phyloP scores from a whole-genome alignment of 2,113 vertebrate genomes.

The Panthera tigris region DNA sequence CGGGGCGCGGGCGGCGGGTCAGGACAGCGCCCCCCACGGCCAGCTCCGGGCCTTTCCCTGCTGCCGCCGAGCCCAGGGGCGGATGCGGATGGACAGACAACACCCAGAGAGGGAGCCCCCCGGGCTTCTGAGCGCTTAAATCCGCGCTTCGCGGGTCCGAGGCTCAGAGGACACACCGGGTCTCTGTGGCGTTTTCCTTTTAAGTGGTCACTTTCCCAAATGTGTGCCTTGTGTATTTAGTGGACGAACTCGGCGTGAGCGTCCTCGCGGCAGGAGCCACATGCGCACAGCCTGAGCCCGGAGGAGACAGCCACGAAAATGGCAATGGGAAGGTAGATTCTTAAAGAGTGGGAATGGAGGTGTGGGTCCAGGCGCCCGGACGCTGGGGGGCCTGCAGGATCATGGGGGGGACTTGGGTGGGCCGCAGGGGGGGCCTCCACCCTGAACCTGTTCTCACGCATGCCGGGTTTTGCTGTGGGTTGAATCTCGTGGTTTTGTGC shows the following conservation, averaged over 20 bases:
- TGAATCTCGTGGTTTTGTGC: neutral
- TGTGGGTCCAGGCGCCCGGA: neutral
- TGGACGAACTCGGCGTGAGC: neutral
- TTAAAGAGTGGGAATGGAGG: neutral
- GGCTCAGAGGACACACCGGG: rapidly evolving
- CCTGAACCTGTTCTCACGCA: neutral
- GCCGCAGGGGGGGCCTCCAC: neutral
- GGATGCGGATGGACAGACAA: rapidly evolving
- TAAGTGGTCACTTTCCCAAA: neutral
- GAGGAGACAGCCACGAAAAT: neutral
- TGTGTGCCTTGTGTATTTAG: neutral
- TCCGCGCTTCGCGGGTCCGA: neutral
- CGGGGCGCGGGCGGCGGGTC: neutral
- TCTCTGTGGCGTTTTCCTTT: neutral
- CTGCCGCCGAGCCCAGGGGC: rapidly evolving
- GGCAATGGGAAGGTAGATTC: neutral
- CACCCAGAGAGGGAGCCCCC: neutral
- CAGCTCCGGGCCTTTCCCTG: too few species aligned
- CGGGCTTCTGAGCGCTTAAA: rapidly evolving
- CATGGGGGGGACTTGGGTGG: neutral
- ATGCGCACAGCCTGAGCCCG: neutral
- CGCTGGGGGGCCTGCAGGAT: neutral
- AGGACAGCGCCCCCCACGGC: rapidly evolving
- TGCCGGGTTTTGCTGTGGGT: neutral
- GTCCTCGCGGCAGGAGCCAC: neutral